Evolutionary conservation across 1,140 invertebrate species (phyloP).

Genomic region (Pissodes strobi): DNA sequence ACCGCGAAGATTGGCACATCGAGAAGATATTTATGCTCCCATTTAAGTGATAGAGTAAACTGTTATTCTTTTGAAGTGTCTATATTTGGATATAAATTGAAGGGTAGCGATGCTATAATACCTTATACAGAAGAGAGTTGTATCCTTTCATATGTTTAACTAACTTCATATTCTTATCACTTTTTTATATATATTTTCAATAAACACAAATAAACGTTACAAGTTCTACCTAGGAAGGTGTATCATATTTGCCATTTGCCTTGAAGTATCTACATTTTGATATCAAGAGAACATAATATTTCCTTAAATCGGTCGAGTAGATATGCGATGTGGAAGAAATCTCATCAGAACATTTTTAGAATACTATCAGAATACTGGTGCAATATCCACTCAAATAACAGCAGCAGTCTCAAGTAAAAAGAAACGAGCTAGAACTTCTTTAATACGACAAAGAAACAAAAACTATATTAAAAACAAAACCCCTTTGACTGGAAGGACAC

Average conservation of each 20-base stretch:
- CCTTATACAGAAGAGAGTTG: constrained; percentile 90
- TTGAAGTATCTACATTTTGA: no score
- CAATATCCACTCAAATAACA: constrained; percentile 64
- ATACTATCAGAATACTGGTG: constrained; percentile 77
- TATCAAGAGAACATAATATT: no score
- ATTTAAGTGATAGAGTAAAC: constrained; percentile 75
- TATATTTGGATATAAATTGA: constrained; percentile 78
- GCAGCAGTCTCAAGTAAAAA: constrained; percentile 60
- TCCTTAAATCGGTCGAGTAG: no score
- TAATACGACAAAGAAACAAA: constrained; percentile 59
- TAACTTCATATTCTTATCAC: no score
- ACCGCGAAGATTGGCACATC: constrained; percentile 83
- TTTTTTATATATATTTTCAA: no score
- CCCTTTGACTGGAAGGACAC: constrained; percentile 61
- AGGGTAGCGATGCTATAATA: constrained; percentile 66
- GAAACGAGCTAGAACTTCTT: constrained; percentile 55
- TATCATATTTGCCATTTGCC: no score
- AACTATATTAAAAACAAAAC: constrained; percentile 58
- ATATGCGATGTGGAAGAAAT: constrained; percentile 74
- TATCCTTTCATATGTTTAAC: no score
- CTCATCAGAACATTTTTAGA: constrained; percentile 76
- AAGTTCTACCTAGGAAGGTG: no score
- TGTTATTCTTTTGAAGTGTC: constrained; percentile 87
- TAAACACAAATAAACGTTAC: no score
- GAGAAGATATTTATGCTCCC: constrained; percentile 73